phyloP scores from a whole-genome alignment of 1,140 invertebrate species.

The Mesaphorura yosii region DNA sequence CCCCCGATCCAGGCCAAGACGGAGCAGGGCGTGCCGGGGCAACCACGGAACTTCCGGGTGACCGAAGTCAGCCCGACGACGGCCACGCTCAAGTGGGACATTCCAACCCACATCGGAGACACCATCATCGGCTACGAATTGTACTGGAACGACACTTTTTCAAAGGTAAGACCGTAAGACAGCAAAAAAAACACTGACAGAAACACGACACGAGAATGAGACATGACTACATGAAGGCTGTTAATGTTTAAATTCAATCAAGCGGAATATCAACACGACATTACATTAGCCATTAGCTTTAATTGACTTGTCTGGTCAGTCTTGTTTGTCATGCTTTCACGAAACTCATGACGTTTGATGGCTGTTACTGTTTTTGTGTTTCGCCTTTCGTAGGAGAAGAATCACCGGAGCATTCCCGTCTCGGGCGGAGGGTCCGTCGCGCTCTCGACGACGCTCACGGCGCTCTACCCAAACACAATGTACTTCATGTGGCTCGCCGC shows the following conservation, averaged over 20 bases:
- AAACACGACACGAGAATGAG: neutral
- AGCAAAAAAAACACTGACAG: neutral
- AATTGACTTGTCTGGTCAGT: too few species aligned
- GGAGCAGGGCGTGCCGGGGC: slow-evolving; percentile 75
- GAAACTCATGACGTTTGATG: too few species aligned
- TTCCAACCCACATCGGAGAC: slow-evolving; percentile 77
- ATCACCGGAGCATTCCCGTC: slow-evolving; percentile 60
- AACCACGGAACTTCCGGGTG: slow-evolving; percentile 76
- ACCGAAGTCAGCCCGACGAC: slow-evolving; percentile 63
- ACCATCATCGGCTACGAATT: slow-evolving; percentile 89
- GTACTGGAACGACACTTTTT: slow-evolving; percentile 94
- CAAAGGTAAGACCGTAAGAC: slow-evolving; percentile 48
- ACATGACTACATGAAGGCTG: too few species aligned
- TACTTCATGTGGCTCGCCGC: slow-evolving; percentile 95
- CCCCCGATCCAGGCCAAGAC: slow-evolving; percentile 88
- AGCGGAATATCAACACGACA: too few species aligned
- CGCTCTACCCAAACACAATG: slow-evolving; percentile 84
- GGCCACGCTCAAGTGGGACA: slow-evolving; percentile 77
- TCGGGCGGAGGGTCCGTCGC: too few species aligned
- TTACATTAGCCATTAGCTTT: too few species aligned
- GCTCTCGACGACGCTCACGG: slow-evolving; percentile 71
- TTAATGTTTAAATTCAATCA: too few species aligned
- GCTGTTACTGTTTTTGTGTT: neutral
- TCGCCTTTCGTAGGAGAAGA: slow-evolving; percentile 42
- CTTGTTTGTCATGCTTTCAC: too few species aligned